Conservation (phyloP, 2,797 vertebrate genomes). For the Heliangelus exortis region DNA sequence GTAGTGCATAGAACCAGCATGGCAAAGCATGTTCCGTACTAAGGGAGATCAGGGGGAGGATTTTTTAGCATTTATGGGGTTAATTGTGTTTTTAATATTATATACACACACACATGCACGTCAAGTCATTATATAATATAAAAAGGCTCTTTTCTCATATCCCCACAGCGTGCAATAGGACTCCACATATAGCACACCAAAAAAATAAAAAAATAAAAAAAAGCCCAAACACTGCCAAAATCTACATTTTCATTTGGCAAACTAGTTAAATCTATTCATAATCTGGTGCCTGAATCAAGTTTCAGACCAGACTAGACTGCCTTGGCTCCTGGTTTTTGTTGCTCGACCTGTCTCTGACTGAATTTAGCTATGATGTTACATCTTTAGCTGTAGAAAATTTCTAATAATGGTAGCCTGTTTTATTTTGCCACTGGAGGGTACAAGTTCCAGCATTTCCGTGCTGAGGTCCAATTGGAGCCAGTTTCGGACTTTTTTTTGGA, state of each 20-base stretch:
- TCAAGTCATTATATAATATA: slow-evolving; percentile 88
- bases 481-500: slow-evolving; percentile 53
- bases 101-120: slow-evolving; percentile 61
- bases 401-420: slow-evolving; percentile 80
- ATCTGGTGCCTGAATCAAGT: slow-evolving; percentile 86
- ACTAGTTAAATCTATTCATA: slow-evolving; percentile 85
- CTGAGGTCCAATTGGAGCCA: slow-evolving; percentile 60
- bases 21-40: not conserved
- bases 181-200: slow-evolving; percentile 77
- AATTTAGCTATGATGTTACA: slow-evolving; percentile 85
- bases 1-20: not conserved
- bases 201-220: slow-evolving; percentile 77
- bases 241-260: slow-evolving; percentile 92
- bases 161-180: slow-evolving; percentile 75
- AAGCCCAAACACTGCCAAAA: slow-evolving; percentile 85
- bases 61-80: slow-evolving; percentile 73
- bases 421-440: slow-evolving; percentile 75
- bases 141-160: slow-evolving; percentile 88
- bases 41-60: not conserved
- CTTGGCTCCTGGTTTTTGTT: slow-evolving; percentile 83
- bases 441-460: slow-evolving; percentile 72
- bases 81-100: slow-evolving; percentile 75
- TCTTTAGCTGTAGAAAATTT: slow-evolving; percentile 76
- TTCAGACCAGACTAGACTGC: slow-evolving; percentile 85
- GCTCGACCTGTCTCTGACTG: slow-evolving; percentile 81